A percentile compares a stretch with the other conserved stretches of the same genome.
Evolutionary conservation across 2,113 vertebrate genomes (phyloP).

Genomic region (Labrus mixtus): DNA sequence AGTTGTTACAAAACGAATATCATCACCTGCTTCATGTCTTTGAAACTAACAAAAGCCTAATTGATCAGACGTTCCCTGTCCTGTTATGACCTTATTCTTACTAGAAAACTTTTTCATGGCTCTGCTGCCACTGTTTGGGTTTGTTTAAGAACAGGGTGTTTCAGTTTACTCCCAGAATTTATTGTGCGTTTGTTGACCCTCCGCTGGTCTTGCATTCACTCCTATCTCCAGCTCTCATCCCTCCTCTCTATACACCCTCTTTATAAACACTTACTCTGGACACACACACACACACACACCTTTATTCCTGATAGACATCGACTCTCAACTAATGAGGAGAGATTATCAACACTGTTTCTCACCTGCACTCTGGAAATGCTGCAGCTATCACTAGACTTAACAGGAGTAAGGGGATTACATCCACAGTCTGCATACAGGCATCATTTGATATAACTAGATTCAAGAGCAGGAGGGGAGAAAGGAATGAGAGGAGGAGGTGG

Average conservation of each 20-base stretch:
- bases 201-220: constrained; percentile 1
- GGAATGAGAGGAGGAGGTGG: constrained; percentile 26
- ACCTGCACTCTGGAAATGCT: constrained; percentile 7
- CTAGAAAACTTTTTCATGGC: neutral
- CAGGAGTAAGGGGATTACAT: neutral
- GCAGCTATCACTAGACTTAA: neutral
- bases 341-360: constrained; percentile 27
- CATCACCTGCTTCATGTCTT: neutral
- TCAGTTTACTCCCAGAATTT: constrained; percentile 44
- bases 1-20: neutral
- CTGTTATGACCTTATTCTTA: neutral
- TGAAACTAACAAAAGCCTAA: neutral
- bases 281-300: constrained; percentile 12
- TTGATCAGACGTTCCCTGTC: constrained; percentile 2
- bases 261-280: constrained; percentile 53
- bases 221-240: constrained; percentile 23
- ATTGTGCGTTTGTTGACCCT: constrained; percentile 47
- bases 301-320: constrained; percentile 3
- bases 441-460: neutral
- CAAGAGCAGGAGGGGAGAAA: constrained; percentile 16
- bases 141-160: constrained; percentile 50
- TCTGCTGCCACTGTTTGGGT: constrained; percentile 25
- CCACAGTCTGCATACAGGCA: neutral
- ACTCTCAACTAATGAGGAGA: constrained; percentile 9
- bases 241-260: constrained; percentile 39